Evolutionary conservation across 2,113 vertebrate genomes (phyloP), one percentile per base, ranked within the genome.

Genomic region (Micromys minutus): DNA sequence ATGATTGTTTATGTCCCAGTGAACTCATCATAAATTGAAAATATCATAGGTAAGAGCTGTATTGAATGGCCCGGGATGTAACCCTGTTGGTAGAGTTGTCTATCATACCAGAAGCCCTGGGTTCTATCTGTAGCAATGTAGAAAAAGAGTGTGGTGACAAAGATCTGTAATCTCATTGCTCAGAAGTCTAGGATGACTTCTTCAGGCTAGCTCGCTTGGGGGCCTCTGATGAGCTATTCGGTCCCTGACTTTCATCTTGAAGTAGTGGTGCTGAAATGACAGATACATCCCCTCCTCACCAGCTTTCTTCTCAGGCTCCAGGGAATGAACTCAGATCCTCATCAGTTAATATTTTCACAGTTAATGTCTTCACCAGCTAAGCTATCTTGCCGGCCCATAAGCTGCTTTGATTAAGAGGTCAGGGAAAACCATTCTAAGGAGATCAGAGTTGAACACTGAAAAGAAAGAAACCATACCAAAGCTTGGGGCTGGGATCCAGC

Each of bases 401-500:
- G 57, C 57, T 96, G 59, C 22, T 52, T 88, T 19, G 69, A 34
- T 65, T 36, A 9, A 7, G 59, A 59, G 24, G 16, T 67, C 22
- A 21, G 92, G 36, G 71, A 92, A 87, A 80, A 45, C 61, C 67
- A 81, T 75, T 59, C 39, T 94, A 59, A 55, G 22, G 21, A 93
- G 74, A 45, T 86, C n/a, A 94, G 19, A 57, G 61, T 24, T 63
- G 84, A 79, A 57, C 31, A 80, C 34, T n/a, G 17, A 80, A 47
- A 63, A 91, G 77, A 89, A 96, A 91, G 6, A 24, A 65, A 26
- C 39, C 7, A 50, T 29, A 61, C 1, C 39, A 57, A 84, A 50
- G 63, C 42, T 26, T 34, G 81, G 57, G 42, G 63, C 42, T 26
- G 39, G 81, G 57, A 76, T 59, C 29, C 36, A 86, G 63, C 59